A percentile compares a stretch with the other conserved stretches of the same genome.
Evolutionary conservation across 2,797 vertebrate genomes (phyloP).

Genomic region (Syndactyla subalaris): DNA sequence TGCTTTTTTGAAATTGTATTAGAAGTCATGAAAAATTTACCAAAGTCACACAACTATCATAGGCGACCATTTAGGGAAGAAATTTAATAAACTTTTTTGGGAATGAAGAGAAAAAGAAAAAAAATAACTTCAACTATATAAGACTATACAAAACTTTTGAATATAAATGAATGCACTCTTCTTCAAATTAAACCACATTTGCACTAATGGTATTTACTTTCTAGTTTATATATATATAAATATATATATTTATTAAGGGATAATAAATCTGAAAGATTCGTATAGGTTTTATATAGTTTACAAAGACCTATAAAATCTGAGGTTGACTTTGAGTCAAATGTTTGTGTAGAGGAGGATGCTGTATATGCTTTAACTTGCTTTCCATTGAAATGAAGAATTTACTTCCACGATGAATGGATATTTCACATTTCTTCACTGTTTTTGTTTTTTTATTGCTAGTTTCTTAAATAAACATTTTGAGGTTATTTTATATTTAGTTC

Average conservation of each 20-base stretch:
- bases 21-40: not conserved
- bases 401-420: not conserved
- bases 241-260: not conserved
- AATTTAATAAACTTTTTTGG: no score
- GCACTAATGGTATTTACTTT: not conserved
- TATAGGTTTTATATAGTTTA: not conserved
- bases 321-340: not conserved
- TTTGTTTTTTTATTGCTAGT: not conserved
- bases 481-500: not conserved
- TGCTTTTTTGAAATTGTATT: not conserved
- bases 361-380: not conserved
- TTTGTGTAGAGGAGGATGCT: not conserved
- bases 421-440: not conserved
- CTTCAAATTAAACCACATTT: not conserved
- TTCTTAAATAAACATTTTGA: not conserved
- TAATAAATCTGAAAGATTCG: not conserved
- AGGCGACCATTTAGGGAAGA: not conserved
- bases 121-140: not conserved
- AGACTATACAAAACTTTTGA: not conserved
- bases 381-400: not conserved
- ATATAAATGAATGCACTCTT: not conserved
- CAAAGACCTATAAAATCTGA: not conserved
- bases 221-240: not conserved
- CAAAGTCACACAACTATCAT: not conserved
- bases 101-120: conserved; percentile 15